Base-by-base conservation (phyloP, 2,888 invertebrate species). In the Protophormia terraenovae region DNA sequence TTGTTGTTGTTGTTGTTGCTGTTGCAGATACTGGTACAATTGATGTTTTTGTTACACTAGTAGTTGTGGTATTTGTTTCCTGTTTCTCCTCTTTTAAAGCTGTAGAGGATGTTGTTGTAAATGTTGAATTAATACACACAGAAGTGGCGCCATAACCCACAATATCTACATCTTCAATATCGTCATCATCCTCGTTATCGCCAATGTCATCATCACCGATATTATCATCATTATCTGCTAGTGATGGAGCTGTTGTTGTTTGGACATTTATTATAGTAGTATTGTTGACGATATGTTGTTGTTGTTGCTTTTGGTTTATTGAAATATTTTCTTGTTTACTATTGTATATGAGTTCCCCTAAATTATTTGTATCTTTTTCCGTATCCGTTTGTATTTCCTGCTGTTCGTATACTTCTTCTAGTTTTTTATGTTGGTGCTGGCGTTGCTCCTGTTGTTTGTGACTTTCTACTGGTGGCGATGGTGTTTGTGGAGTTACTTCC, bases 1-100 rank as follows among this genome's bases (percentile, higher is more conserved):
- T 94, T 94, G 90, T 94, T 94, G 88, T 93, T 93, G 88, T 93
- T 93, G 89, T 92, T 86, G 93, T 88, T 76, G 89, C 88, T 55
- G 89, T 86, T 62, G 87, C 88, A 66, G n/a, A n/a, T n/a, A 88
- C 88, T 86, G 27, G 24, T 27, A 47, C 47, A 29, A n/a, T n/a
- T 22, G 69, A 2, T n/a, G 50, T 27, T 50, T 50, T 22, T 78
- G 76, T 79, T 83, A 86, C 88, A 86, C 88, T 86, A 24, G 80
- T 83, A 22, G 75, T 67, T 1, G 67, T 84, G 5, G 84, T 84
- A 47, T 80, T 87, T 27, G 87, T 88, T 76, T 77, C 73, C 67
- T 69, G 45, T 55, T 71, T 78, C n/a, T 85, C 81, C n/a, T 69
- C 50, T 10, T 12, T 87, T 79, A 89, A 87, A 8, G 88, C 87